A percentile compares a stretch with the other conserved stretches of the same genome.
These are phyloP conservation scores for Lophotriccus pileatus DNA, from an alignment of 2,797 vertebrate species.

Conservation along the genomic window DNA sequence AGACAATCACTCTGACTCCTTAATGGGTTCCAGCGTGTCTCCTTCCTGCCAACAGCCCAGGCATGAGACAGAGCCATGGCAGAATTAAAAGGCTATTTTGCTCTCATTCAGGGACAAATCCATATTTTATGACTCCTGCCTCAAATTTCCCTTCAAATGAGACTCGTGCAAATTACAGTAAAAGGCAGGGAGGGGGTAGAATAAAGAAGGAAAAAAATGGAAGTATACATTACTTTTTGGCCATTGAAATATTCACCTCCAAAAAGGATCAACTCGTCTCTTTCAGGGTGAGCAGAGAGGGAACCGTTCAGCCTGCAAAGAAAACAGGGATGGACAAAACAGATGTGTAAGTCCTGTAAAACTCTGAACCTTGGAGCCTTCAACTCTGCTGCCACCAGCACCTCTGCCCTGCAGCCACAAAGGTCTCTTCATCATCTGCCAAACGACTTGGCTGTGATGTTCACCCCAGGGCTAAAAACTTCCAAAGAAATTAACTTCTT, in stretches of 20 bases:
- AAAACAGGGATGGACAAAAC: background rate
- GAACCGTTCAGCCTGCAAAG: slow-evolving; percentile 86
- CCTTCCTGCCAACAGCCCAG: background rate
- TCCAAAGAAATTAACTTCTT: slow-evolving; percentile 18
- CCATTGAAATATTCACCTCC: slow-evolving; percentile 98
- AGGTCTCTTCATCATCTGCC: slow-evolving; percentile 32
- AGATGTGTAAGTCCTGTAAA: background rate
- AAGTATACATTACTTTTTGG: slow-evolving; percentile 87
- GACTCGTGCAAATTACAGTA: slow-evolving; percentile 39
- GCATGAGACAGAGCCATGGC: background rate
- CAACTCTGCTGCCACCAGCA: background rate
- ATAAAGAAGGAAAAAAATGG: slow-evolving; percentile 29
- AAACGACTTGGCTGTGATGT: background rate
- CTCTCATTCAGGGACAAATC: slow-evolving; percentile 23
- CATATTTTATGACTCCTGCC: slow-evolving; percentile 25
- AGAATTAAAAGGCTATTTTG: slow-evolving; percentile 56
- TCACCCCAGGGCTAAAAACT: slow-evolving; percentile 45
- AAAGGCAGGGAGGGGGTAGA: background rate
- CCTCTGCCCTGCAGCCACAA: background rate
- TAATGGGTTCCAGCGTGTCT: slow-evolving; percentile 23
- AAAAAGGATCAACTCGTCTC: slow-evolving; percentile 93
- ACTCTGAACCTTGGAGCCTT: background rate
- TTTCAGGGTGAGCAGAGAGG: slow-evolving; percentile 88
- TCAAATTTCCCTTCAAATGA: slow-evolving; percentile 18
- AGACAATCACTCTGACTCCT: slow-evolving; percentile 43